Percentiles rank a stretch among this genome's conserved stretches.
phyloP scores from a whole-genome alignment of 2,113 vertebrate genomes.

The Anas platyrhynchos region DNA sequence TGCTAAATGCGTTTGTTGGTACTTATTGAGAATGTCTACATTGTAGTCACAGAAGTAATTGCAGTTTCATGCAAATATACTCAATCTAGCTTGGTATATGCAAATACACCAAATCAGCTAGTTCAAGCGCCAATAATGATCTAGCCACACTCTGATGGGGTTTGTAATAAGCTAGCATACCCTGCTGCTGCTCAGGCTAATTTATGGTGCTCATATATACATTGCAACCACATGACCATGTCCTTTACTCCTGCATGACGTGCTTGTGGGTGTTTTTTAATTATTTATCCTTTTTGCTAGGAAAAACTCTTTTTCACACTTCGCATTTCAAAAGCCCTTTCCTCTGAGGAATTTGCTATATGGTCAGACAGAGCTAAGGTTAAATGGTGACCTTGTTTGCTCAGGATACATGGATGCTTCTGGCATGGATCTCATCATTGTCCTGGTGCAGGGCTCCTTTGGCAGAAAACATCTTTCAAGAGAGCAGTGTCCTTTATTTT shows the following conservation, averaged over 20 bases:
- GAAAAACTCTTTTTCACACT: background rate
- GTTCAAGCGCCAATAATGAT: background rate
- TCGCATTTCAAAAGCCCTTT: background rate
- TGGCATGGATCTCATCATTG: background rate
- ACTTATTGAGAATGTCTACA: background rate
- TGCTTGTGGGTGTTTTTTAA: background rate
- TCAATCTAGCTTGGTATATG: background rate
- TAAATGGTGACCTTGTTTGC: background rate
- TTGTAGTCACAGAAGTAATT: background rate
- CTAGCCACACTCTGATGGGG: background rate
- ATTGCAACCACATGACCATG: background rate
- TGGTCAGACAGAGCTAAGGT: background rate
- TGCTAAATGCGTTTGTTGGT: constrained; percentile 4
- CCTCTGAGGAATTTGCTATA: background rate
- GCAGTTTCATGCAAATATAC: background rate
- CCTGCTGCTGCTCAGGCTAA: background rate
- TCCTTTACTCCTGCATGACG: background rate
- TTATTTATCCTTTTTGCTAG: background rate
- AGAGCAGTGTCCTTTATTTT: background rate
- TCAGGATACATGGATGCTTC: background rate
- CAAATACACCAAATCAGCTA: background rate
- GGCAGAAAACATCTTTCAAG: background rate
- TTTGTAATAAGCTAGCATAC: background rate
- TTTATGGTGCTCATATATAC: background rate
- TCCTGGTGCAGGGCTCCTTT: background rate